Percentiles rank a stretch among this genome's conserved stretches.
Evolutionary conservation across 2,888 invertebrate species (phyloP).

Genomic region (Conchocele bisecta): DNA sequence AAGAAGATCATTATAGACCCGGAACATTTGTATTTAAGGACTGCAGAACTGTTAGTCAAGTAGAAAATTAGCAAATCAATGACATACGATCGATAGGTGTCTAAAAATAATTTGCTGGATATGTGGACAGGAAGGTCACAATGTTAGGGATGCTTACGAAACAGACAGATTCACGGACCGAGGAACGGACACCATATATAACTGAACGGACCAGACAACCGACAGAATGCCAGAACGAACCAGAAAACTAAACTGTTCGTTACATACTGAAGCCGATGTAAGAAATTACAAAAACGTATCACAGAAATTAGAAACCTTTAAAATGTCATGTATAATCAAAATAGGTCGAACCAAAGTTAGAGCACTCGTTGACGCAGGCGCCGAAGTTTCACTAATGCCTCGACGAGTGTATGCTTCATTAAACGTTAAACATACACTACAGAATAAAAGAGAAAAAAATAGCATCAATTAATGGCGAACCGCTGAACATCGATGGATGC

Average conservation of each 20-base stretch:
- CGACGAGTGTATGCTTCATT: slow-evolving; percentile 28
- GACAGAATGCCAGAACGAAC: neutral
- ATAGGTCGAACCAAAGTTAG: slow-evolving; percentile 19
- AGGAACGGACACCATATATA: no score
- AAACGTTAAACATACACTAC: slow-evolving; percentile 13
- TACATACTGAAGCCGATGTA: slow-evolving; percentile 13
- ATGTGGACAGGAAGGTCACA: slow-evolving; percentile 4
- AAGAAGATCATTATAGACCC: no score
- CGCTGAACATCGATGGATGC: slow-evolving; percentile 17
- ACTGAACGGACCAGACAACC: no score
- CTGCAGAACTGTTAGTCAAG: no score
- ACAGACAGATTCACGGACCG: no score
- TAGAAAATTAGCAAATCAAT: no score
- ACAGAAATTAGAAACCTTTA: neutral
- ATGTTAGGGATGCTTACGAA: no score
- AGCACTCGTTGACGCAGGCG: slow-evolving; percentile 31
- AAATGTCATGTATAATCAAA: slow-evolving; percentile 20
- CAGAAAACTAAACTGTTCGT: slow-evolving; percentile 13
- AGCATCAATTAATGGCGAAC: slow-evolving; percentile 8
- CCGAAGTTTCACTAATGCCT: slow-evolving; percentile 31
- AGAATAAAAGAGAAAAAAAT: slow-evolving; percentile 4
- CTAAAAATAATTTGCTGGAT: slow-evolving; percentile 4
- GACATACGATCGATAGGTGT: neutral
- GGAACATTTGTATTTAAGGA: no score
- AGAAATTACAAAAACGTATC: neutral